Base-by-base conservation (phyloP, 2,797 vertebrate species). In the Astyanax mexicanus region DNA sequence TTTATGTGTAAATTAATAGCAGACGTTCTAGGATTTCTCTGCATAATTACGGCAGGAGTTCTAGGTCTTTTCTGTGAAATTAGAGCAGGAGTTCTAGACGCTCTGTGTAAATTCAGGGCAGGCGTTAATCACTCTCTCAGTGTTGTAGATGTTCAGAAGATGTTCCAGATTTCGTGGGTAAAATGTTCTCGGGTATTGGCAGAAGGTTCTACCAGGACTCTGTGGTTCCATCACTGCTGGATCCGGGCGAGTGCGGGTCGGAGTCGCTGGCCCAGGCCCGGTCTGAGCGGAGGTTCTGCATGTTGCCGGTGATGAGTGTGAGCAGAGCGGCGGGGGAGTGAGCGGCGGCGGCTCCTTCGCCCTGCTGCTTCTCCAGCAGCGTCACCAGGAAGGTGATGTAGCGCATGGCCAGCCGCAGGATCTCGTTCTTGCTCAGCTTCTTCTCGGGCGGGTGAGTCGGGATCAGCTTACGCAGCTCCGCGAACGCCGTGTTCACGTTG, bases 361-460 rank as follows among this genome's bases (percentile, higher is more conserved):
- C 92, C 72, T 90, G 93, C 89, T 97, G 95, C 60, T 94, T 96
- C 79, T 97, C 93, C 82, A 99, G 87, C 77, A 99, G 90, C 85
- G 95, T 94, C 88, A 97, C 95, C 17, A 99, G 90, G 90, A 99
- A 99, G 90, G 95, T 96, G 90, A 99, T 99, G 76, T 99, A 99
- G 85, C 94, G 95, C 98, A 99, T 98, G 73, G 98, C 98, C 87
- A 99, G 87, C 0, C 98, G 94, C 51, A 99, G 94, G 0, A 98
- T 99, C 91, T 99, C 98, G 0, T 98, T 99, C 89, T 99, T 99
- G 93, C 98, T 99, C 84, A 99, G 93, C 79, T 99, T 99, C 89
- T 98, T 99, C 89, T 99, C 98, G 0, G 97, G 97, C 0, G 98
- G 98, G 61, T 99, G 97, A 0, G 97, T 99, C 55, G 98, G 98